Evolutionary conservation across 2,113 vertebrate genomes (phyloP).

Genomic region (Calidris pugnax): DNA sequence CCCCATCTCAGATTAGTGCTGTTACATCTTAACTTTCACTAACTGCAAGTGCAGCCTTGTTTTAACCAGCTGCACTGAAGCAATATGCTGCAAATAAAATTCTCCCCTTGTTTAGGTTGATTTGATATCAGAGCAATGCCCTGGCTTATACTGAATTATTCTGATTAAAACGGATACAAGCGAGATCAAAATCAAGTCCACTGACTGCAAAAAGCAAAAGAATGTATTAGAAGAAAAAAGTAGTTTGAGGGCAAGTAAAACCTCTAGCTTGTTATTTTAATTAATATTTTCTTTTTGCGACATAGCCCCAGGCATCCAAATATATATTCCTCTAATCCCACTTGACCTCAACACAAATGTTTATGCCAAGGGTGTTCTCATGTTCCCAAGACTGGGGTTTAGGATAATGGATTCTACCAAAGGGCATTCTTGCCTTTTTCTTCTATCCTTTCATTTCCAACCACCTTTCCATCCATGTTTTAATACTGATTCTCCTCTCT

Average conservation of each 20-base stretch:
- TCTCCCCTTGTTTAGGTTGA: neutral
- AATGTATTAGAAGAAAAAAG: slow-evolving; percentile 47
- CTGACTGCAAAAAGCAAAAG: slow-evolving; percentile 34
- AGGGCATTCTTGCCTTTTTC: slow-evolving; percentile 60
- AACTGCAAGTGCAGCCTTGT: neutral
- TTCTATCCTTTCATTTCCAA: slow-evolving; percentile 40
- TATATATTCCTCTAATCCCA: slow-evolving; percentile 69
- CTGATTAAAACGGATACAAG: slow-evolving; percentile 38
- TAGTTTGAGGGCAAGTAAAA: slow-evolving; percentile 60
- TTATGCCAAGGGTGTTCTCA: slow-evolving; percentile 68
- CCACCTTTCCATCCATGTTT: slow-evolving; percentile 15
- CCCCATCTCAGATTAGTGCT: neutral
- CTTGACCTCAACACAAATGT: slow-evolving; percentile 69
- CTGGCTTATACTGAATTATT: neutral
- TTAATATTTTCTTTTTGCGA: slow-evolving; percentile 67
- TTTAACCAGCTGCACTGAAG: neutral
- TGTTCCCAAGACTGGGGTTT: slow-evolving; percentile 59
- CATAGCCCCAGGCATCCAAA: slow-evolving; percentile 49
- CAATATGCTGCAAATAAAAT: neutral
- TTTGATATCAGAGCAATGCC: neutral
- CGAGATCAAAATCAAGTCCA: slow-evolving; percentile 42
- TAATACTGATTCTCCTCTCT: slow-evolving; percentile 27
- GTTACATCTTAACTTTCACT: neutral
- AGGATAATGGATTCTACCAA: slow-evolving; percentile 68
- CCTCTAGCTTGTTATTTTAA: slow-evolving; percentile 67